Percentiles rank a stretch among this genome's conserved stretches.
Conservation (phyloP, 2,113 vertebrate genomes). For the Psilopsiagon aymara region DNA sequence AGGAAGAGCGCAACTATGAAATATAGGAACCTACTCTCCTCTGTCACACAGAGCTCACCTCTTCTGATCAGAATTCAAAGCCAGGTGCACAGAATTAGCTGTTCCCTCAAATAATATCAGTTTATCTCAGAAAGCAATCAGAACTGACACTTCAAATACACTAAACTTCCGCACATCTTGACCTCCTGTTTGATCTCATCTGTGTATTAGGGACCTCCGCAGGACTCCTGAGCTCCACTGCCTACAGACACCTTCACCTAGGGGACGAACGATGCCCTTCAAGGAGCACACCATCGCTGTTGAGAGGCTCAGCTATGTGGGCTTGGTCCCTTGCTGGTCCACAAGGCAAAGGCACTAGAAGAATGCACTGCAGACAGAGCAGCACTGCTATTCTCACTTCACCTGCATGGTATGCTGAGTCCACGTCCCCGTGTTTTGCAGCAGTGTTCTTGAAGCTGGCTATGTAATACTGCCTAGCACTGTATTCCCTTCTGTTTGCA, state of each 20-base stretch:
- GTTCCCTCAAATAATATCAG: neutral
- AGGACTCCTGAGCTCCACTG: neutral
- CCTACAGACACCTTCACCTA: neutral
- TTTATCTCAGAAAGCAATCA: neutral
- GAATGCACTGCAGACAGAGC: neutral
- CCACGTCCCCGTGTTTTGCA: neutral
- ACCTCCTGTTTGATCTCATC: neutral
- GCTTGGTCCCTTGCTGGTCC: neutral
- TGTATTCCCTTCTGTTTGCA: neutral
- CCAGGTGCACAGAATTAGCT: neutral
- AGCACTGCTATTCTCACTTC: neutral
- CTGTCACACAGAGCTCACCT: neutral
- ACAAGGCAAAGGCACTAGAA: neutral
- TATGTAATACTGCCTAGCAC: neutral
- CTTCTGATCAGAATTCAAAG: neutral
- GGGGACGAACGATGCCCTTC: neutral
- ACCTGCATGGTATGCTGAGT: rapidly evolving
- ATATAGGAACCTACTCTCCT: neutral
- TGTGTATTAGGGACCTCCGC: neutral
- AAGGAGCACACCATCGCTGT: neutral
- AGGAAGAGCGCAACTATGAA: neutral
- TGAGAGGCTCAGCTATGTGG: neutral
- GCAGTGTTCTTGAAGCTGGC: neutral
- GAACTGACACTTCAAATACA: neutral
- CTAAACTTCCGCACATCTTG: neutral